Conservation (phyloP, 1,140 invertebrate species). For the Nasonia giraulti region DNA sequence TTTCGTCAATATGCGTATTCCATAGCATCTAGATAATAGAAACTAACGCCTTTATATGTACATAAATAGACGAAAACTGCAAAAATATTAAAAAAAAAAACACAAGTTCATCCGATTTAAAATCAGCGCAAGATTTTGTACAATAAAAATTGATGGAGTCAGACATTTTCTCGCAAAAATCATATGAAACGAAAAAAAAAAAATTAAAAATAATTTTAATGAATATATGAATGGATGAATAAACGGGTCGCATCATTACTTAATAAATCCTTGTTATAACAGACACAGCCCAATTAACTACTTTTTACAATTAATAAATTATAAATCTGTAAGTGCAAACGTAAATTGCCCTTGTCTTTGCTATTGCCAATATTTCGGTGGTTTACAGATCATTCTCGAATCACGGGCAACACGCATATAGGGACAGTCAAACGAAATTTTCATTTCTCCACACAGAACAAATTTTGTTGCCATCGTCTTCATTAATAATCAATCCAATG, state of each 20-base stretch:
- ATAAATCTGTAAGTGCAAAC: slow-evolving; percentile 38
- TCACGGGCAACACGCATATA: slow-evolving; percentile 27
- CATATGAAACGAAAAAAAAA: slow-evolving; percentile 32
- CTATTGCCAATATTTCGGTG: background rate
- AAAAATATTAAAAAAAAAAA: slow-evolving; percentile 38
- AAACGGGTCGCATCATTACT: slow-evolving; percentile 34
- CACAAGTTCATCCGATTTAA: slow-evolving; percentile 6
- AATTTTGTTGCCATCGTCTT: slow-evolving; percentile 22
- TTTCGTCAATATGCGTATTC: slow-evolving; percentile 28
- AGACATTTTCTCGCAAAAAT: slow-evolving; percentile 16
- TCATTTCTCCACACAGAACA: slow-evolving; percentile 37
- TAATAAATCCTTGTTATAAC: slow-evolving; percentile 38
- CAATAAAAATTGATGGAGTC: background rate
- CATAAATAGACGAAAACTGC: slow-evolving; percentile 28
- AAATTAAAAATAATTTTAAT: background rate
- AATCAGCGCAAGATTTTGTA: slow-evolving; percentile 32
- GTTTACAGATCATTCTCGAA: slow-evolving; percentile 10
- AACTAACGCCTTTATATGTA: slow-evolving; percentile 16
- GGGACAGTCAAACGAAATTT: slow-evolving; percentile 37
- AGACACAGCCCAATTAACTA: slow-evolving; percentile 46
- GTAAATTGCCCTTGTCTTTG: slow-evolving; percentile 10
- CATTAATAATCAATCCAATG: slow-evolving; percentile 23
- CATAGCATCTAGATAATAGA: slow-evolving; percentile 20
- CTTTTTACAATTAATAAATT: slow-evolving; percentile 50
- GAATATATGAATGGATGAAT: slow-evolving; percentile 25